These are phyloP conservation scores for Nemotelus nigrinus DNA, from an alignment of 2,888 invertebrate genomes.

Conservation along the genomic window DNA sequence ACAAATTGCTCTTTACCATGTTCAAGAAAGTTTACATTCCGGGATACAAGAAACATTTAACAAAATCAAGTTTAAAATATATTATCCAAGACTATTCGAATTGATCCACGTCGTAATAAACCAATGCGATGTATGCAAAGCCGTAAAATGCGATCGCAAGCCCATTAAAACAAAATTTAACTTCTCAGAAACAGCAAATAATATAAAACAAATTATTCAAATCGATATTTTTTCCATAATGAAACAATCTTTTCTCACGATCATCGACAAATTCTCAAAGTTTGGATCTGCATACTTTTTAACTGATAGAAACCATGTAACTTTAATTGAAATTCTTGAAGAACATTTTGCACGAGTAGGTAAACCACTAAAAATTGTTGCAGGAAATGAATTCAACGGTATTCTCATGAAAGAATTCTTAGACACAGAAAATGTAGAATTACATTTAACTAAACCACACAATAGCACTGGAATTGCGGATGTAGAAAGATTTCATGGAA, in stretches of 20 bases:
- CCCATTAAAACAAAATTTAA: too few relatives aligned
- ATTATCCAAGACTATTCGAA: neutral
- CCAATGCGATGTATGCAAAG: neutral
- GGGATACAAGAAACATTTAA: neutral
- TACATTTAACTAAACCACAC: constrained; percentile 18
- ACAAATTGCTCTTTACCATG: neutral
- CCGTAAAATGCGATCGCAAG: neutral
- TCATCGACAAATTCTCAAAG: too few relatives aligned
- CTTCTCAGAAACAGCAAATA: neutral
- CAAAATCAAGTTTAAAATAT: neutral
- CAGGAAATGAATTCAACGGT: constrained; percentile 48
- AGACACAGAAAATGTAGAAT: constrained; percentile 6
- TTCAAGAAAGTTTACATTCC: too few relatives aligned
- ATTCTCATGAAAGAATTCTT: constrained; percentile 22
- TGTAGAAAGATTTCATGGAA: constrained; percentile 14
- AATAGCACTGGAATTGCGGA: neutral
- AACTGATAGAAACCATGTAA: too few relatives aligned
- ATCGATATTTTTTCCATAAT: too few relatives aligned
- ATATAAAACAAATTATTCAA: neutral
- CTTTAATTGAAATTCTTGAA: constrained; percentile 3
- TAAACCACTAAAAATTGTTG: constrained; percentile 51
- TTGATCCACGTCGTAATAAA: neutral
- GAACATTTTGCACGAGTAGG: constrained; percentile 47
- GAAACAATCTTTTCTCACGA: too few relatives aligned
- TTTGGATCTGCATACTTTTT: too few relatives aligned